Conservation (phyloP, 2,113 vertebrate species). For the Plectropomus leopardus region DNA sequence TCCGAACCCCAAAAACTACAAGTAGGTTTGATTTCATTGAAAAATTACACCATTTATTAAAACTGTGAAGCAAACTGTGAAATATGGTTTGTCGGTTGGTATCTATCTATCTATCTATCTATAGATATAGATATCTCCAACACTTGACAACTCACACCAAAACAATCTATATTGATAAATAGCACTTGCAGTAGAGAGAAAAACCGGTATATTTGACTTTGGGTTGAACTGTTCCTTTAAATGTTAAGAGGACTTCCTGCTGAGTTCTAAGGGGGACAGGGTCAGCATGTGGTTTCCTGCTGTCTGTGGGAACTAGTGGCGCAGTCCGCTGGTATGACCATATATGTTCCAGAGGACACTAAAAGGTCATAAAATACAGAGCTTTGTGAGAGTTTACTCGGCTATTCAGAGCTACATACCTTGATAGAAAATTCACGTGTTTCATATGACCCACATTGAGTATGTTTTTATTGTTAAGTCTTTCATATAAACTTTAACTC, state of each 20-base stretch:
- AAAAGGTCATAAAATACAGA: background rate
- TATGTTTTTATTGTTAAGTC: constrained; percentile 18
- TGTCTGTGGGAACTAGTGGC: constrained; percentile 33
- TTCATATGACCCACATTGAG: background rate
- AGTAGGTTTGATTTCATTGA: too few species aligned
- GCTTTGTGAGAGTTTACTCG: background rate
- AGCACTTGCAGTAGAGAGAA: too few species aligned
- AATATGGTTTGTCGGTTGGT: too few species aligned
- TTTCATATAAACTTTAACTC: background rate
- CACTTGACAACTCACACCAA: too few species aligned
- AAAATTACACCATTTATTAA: too few species aligned
- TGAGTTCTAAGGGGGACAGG: background rate
- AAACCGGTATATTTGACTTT: too few species aligned
- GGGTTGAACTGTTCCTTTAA: too few species aligned
- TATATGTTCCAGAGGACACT: background rate
- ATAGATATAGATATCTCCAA: too few species aligned
- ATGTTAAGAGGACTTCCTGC: background rate
- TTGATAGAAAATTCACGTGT: background rate
- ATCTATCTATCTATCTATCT: too few species aligned
- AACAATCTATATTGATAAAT: too few species aligned
- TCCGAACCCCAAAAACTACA: too few species aligned
- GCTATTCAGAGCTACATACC: background rate
- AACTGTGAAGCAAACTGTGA: too few species aligned
- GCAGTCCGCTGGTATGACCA: background rate
- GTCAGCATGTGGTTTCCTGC: constrained; percentile 18